A percentile compares a stretch with the other conserved stretches of the same genome.
Conservation (phyloP, 2,797 vertebrate genomes). For the Pelochelys cantorii region DNA sequence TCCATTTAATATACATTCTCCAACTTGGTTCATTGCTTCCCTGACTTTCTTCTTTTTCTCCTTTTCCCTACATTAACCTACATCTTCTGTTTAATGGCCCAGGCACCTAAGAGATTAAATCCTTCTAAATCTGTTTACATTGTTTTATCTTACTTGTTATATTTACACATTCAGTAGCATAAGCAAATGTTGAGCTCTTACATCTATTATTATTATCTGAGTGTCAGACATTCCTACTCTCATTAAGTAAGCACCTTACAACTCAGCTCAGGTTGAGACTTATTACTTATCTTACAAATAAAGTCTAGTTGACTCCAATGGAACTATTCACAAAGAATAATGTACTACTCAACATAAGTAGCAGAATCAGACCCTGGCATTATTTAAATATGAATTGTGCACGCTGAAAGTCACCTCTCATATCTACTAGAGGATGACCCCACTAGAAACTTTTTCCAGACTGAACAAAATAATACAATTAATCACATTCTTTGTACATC, state of each 20-base stretch:
- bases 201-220: neutral
- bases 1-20: neutral
- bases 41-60: neutral
- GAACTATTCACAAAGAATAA: neutral
- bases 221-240: neutral
- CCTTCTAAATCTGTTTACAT: neutral
- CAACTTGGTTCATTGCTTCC: neutral
- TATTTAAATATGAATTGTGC: neutral
- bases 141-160: neutral
- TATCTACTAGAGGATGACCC: neutral
- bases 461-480: neutral
- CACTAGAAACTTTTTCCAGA: neutral
- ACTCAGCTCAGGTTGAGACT: neutral
- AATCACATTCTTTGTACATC: neutral
- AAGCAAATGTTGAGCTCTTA: neutral
- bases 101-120: neutral
- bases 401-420: neutral
- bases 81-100: constrained; percentile 20
- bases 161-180: neutral
- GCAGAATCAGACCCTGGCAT: neutral
- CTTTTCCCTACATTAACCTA: constrained; percentile 41
- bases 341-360: neutral
- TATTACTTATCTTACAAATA: neutral
- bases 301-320: neutral
- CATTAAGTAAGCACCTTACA: neutral